Evolutionary conservation across 2,113 vertebrate species (phyloP), one percentile per base, ranked within the genome.

Genomic region (Verasper variegatus): DNA sequence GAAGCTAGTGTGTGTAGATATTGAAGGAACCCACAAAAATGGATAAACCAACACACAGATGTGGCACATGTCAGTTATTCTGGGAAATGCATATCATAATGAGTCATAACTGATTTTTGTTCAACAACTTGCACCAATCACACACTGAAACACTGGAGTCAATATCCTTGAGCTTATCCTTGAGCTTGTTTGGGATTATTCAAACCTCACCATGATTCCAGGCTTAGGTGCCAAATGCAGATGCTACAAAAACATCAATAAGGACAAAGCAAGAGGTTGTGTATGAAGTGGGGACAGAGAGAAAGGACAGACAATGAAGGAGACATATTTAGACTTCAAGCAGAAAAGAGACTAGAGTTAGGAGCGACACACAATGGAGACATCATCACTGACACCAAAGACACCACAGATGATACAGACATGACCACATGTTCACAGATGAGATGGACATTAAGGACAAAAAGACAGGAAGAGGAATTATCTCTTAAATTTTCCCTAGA

Each of bases 401-500:
- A 65, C 2, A 55, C 31, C 31, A 31, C 56, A 5, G 26, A 76
- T 18, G 26, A 45, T 18, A 51, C 10, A 24, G 47, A 68, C 60
- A 37, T 15, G 10, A 42, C 42, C 20, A 57, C 26, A 58, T 13
- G 8, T 51, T 51, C 3, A 58, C 56, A 17, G 26, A 76, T 20
- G 51, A 60, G 47, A 51, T 10, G 15, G 37, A 68, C 4, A 67
- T 24, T 31, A 49, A 24, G 31, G 73, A 23, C 62, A 56, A 24
- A 54, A 65, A 31, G 11, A n/a, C 40, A 65, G 26, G 21, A 27
- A 65, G 23, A 68, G 23, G 52, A 66, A 57, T 2, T 20, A 59
- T 20, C 42, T 69, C 61, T 27, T 63, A 73, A 83, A 86, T 77
- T 68, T 70, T 56, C 37, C 15, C n/a, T 11, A 6, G 21, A 69